A percentile compares a stretch with the other conserved stretches of the same genome.
These are phyloP conservation scores for Eulemur rufifrons DNA, from an alignment of 2,113 vertebrate genomes.

Conservation along the genomic window DNA sequence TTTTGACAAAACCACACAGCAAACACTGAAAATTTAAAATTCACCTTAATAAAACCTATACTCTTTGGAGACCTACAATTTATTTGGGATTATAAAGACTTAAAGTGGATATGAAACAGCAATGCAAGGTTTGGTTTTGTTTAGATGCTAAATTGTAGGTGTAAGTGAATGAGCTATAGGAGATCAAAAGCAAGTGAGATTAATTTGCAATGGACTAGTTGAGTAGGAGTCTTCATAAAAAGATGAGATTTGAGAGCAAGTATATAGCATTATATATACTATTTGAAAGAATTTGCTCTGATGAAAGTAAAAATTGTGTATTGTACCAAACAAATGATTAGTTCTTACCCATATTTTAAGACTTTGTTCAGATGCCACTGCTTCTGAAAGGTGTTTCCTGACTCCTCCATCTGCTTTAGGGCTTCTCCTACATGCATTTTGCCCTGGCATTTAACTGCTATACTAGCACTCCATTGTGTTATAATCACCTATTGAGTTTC, in stretches of 20 bases:
- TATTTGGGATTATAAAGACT: not conserved
- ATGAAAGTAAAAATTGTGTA: not conserved
- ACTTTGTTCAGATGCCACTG: not conserved
- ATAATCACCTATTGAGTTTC: not conserved
- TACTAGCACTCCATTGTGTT: not conserved
- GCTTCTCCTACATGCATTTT: not conserved
- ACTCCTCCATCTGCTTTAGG: not conserved
- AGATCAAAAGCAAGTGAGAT: not conserved
- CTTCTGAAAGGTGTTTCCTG: not conserved
- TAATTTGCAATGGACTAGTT: not conserved
- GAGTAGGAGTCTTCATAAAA: not conserved
- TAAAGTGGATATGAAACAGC: not conserved
- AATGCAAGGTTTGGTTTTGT: not conserved
- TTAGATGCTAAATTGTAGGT: not conserved
- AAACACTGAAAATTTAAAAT: constrained; percentile 2
- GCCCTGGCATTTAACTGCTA: not conserved
- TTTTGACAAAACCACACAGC: not conserved
- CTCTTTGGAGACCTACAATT: not conserved
- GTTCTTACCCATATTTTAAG: not conserved
- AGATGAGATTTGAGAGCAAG: not conserved
- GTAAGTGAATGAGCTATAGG: not conserved
- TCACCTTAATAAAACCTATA: not conserved
- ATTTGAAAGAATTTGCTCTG: not conserved
- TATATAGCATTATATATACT: not conserved
- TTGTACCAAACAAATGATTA: not conserved